Evolutionary conservation across 2,113 vertebrate genomes (phyloP).

Genomic region (Ia io): DNA sequence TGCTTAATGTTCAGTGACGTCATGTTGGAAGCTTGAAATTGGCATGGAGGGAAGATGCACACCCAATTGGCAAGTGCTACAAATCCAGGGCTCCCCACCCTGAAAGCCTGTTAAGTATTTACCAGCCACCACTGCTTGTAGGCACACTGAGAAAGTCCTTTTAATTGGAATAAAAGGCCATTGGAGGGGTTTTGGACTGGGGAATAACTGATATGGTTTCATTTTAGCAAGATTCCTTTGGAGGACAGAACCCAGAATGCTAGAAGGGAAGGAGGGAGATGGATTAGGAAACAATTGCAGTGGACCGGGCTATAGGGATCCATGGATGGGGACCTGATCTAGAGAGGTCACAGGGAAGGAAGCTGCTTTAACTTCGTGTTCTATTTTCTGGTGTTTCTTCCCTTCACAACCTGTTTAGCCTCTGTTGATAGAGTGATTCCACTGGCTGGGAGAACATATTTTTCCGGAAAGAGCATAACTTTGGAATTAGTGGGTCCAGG

Average conservation of each 20-base stretch:
- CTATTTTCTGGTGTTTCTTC: neutral
- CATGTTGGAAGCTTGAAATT: neutral
- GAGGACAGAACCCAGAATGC: neutral
- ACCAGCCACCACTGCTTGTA: neutral
- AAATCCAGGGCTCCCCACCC: neutral
- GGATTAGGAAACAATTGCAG: neutral
- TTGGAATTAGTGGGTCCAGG: neutral
- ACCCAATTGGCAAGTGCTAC: neutral
- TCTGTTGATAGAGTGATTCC: neutral
- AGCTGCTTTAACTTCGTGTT: neutral
- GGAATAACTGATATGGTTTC: neutral
- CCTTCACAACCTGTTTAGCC: no score
- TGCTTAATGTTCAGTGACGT: neutral
- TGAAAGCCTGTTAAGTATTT: neutral
- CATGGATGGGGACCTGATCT: neutral
- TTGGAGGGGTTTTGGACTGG: neutral
- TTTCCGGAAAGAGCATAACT: neutral
- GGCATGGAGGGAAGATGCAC: neutral
- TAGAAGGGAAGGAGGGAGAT: neutral
- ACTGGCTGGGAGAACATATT: neutral
- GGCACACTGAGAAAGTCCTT: neutral
- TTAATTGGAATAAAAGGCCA: neutral
- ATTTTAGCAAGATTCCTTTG: neutral
- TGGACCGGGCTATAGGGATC: neutral
- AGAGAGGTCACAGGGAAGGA: neutral